phyloP scores from a whole-genome alignment of 2,113 vertebrate genomes.

The Bettongia penicillata region DNA sequence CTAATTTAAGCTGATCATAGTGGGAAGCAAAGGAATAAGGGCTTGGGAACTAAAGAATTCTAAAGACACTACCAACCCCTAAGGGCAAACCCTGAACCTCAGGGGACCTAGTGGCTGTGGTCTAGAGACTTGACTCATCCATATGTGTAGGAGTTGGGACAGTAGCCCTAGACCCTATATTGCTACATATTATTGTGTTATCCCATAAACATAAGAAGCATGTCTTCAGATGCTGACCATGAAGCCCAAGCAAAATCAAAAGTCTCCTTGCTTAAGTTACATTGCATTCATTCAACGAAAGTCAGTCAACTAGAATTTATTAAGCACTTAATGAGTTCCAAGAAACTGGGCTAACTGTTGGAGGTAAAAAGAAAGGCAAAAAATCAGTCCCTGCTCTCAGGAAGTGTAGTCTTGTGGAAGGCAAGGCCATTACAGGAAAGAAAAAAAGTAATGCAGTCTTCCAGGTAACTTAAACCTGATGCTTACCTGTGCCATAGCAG shows the following conservation, averaged over 20 bases:
- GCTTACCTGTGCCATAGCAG: neutral
- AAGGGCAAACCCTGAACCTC: neutral
- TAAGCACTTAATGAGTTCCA: neutral
- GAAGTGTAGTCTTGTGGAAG: neutral
- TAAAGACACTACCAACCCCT: neutral
- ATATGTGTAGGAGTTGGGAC: neutral
- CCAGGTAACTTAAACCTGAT: neutral
- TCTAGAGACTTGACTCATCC: neutral
- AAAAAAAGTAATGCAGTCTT: neutral
- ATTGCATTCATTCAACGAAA: neutral
- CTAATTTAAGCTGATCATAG: neutral
- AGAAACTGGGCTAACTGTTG: neutral
- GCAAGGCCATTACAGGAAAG: neutral
- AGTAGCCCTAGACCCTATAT: neutral
- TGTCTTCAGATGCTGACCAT: neutral
- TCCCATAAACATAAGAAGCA: neutral
- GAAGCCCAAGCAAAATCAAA: neutral
- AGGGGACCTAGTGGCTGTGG: neutral
- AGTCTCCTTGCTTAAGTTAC: neutral
- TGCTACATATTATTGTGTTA: neutral
- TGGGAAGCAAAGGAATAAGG: neutral
- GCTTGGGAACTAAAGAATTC: neutral
- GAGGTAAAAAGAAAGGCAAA: neutral
- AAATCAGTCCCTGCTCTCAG: neutral
- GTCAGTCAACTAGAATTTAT: neutral